Conservation (phyloP, 2,888 invertebrate genomes). For the Thyatira batis region DNA sequence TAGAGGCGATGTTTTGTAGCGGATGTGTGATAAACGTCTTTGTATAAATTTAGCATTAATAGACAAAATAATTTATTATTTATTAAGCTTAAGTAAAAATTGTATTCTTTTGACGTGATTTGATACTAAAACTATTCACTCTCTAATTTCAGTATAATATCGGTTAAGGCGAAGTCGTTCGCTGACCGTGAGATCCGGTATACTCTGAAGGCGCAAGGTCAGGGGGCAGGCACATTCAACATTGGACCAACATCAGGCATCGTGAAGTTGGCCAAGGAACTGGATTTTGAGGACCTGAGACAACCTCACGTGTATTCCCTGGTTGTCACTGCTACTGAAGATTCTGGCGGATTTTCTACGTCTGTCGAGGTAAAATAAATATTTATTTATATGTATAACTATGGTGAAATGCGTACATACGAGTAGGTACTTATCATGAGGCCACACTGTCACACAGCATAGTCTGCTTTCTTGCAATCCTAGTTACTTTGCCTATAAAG, state of each 20-base stretch:
- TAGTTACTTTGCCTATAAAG: too few relatives aligned
- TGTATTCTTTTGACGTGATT: too few relatives aligned
- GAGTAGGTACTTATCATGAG: too few relatives aligned
- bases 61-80: too few relatives aligned
- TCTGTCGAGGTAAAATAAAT: constrained; percentile 89
- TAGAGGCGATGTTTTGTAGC: too few relatives aligned
- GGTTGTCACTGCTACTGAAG: constrained; percentile 97
- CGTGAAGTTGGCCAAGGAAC: constrained; percentile 96
- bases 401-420: too few relatives aligned
- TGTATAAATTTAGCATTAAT: too few relatives aligned
- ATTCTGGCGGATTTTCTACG: constrained; percentile 98
- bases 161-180: constrained; percentile 98
- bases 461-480: too few relatives aligned
- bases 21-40: too few relatives aligned
- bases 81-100: too few relatives aligned
- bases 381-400: constrained; percentile 8
- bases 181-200: constrained; percentile 98
- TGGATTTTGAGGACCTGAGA: constrained; percentile 97
- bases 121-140: constrained; percentile 3
- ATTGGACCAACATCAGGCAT: constrained; percentile 97
- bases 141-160: constrained; percentile 90
- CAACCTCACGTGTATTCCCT: constrained; percentile 97
- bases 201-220: constrained; percentile 95
- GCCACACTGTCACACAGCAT: too few relatives aligned
- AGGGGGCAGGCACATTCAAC: constrained; percentile 97